phyloP scores from a whole-genome alignment of 1,140 invertebrate species.

The Leguminivora glycinivorella region DNA sequence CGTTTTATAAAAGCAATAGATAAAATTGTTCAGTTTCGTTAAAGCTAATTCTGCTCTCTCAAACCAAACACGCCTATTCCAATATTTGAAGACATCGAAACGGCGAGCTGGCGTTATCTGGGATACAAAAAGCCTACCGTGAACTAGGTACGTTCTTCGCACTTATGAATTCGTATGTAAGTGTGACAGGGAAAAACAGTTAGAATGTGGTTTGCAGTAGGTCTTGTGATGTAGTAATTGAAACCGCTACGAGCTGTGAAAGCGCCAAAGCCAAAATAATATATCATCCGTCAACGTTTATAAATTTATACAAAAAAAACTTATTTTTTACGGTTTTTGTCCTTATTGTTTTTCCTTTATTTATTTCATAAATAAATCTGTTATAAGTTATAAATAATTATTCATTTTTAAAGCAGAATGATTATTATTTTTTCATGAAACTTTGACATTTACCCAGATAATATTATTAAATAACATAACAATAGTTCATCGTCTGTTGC shows the following conservation, averaged over 20 bases:
- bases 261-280: background rate
- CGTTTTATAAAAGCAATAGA: background rate
- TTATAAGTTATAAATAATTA: background rate
- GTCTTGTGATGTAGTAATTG: background rate
- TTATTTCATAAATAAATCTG: background rate
- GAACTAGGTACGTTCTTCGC: no score
- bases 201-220: no score
- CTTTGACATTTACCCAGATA: no score
- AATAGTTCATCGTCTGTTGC: no score
- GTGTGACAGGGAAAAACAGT: no score
- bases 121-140: no score
- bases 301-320: background rate
- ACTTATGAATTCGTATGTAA: no score
- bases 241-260: background rate
- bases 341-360: background rate
- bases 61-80: background rate
- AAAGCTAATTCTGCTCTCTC: background rate
- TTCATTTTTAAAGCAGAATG: no score
- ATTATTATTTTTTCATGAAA: no score
- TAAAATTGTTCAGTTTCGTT: background rate
- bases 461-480: no score
- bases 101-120: background rate
- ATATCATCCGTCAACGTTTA: background rate
- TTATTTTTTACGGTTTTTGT: background rate
- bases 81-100: constrained; percentile 21